Evolutionary conservation across 2,113 vertebrate genomes (phyloP).

Genomic region (Panthera uncia): DNA sequence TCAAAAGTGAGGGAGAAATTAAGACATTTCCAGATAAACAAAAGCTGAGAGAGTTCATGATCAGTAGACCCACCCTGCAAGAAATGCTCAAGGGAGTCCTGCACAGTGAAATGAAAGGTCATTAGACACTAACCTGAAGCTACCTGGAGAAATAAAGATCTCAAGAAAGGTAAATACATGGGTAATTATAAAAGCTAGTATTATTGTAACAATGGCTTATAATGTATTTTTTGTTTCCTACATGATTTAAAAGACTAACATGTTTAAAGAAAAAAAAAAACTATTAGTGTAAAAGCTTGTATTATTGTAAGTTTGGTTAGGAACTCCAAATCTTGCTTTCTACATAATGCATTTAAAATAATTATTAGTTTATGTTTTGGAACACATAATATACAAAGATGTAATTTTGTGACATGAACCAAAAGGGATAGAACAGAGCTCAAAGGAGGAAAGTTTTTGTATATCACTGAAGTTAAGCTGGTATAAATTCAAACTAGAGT

Average conservation of each 20-base stretch:
- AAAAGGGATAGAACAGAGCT: background rate
- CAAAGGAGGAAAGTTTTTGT: background rate
- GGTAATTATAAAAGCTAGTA: too few species aligned
- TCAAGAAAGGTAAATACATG: background rate
- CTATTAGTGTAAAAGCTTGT: background rate
- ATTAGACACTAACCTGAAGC: background rate
- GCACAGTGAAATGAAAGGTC: background rate
- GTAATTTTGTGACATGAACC: background rate
- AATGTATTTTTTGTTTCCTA: background rate
- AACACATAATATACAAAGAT: background rate
- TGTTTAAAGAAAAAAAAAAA: background rate
- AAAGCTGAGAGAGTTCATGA: background rate
- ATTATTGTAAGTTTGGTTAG: background rate
- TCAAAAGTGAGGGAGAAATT: background rate
- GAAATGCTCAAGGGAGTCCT: background rate
- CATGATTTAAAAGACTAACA: background rate
- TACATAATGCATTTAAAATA: background rate
- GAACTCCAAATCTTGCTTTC: background rate
- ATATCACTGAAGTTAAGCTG: background rate
- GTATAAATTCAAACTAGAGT: background rate
- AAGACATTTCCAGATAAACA: background rate
- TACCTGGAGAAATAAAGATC: background rate
- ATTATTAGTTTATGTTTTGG: background rate
- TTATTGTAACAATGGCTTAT: background rate
- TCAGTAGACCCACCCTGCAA: background rate